Evolutionary conservation across 2,113 vertebrate genomes (phyloP).

Genomic region (Petrocephalus zakoni): DNA sequence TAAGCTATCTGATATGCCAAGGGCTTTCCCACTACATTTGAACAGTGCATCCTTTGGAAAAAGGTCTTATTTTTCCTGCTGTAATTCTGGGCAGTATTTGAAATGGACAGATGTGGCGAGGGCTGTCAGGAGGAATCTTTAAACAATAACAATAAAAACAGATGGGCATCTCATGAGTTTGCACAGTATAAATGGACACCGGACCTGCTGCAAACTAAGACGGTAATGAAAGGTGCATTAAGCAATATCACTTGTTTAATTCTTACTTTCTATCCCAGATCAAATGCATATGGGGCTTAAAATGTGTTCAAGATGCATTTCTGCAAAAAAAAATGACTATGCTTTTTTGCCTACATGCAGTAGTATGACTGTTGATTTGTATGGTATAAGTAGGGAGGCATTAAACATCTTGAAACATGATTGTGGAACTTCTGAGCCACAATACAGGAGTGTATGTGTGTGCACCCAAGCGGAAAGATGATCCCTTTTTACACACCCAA

Average conservation of each 20-base stretch:
- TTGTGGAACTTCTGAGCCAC: slow-evolving; percentile 22
- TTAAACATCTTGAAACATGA: slow-evolving; percentile 49
- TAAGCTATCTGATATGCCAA: neutral
- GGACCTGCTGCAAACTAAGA: neutral
- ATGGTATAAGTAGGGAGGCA: slow-evolving; percentile 48
- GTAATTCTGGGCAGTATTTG: neutral
- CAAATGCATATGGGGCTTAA: slow-evolving; percentile 57
- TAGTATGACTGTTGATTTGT: slow-evolving; percentile 43
- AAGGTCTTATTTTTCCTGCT: neutral
- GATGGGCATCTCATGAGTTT: neutral
- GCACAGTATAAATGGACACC: neutral
- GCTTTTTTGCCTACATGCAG: slow-evolving; percentile 32
- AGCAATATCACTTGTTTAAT: neutral
- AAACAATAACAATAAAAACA: neutral
- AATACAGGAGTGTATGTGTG: neutral
- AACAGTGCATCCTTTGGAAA: neutral
- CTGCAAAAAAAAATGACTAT: slow-evolving; percentile 40
- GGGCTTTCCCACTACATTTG: neutral
- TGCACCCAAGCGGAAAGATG: neutral
- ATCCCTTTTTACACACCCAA: neutral
- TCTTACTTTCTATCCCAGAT: slow-evolving; percentile 37
- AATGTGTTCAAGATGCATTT: slow-evolving; percentile 42
- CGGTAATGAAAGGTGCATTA: neutral
- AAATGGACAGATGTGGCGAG: neutral
- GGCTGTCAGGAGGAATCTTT: neutral